These are phyloP conservation scores for Pachyuromys duprasi DNA, from an alignment of 2,797 vertebrate genomes.

Conservation along the genomic window DNA sequence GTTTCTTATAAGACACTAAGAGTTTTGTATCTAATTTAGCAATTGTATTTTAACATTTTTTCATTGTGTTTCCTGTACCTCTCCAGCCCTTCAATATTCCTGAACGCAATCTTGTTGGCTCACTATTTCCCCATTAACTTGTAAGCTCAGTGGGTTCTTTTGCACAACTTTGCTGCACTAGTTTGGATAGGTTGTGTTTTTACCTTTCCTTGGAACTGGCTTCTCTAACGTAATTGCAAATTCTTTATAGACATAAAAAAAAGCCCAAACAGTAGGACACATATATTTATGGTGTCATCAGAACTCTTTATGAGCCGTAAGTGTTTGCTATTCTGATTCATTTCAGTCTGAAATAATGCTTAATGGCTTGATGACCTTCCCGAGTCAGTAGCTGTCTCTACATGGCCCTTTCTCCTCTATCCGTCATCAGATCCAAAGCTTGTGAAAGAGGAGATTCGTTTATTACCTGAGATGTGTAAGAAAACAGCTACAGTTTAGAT, in stretches of 20 bases:
- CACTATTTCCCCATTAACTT: slow-evolving; percentile 29
- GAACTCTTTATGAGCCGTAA: slow-evolving; percentile 2
- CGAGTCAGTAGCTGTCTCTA: not conserved
- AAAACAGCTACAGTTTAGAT: not conserved
- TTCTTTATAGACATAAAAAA: slow-evolving; percentile 20
- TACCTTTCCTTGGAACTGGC: not conserved
- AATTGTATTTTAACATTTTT: not conserved
- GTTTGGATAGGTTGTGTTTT: not conserved
- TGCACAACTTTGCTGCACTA: not conserved
- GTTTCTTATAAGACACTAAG: not conserved
- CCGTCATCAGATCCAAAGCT: not conserved
- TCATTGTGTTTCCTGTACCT: slow-evolving; percentile 20
- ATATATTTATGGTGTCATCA: not conserved
- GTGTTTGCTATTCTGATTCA: not conserved
- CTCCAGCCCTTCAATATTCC: not conserved
- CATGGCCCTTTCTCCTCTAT: not conserved
- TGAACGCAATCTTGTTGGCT: not conserved
- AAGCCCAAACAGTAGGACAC: not conserved
- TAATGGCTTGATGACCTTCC: not conserved
- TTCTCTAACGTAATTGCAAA: not conserved
- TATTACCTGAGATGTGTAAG: not conserved
- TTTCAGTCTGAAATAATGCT: slow-evolving; percentile 51
- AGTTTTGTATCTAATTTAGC: not conserved
- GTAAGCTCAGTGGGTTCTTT: slow-evolving; percentile 20
- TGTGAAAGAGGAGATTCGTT: not conserved